Evolutionary conservation across 2,888 invertebrate genomes (phyloP).

Genomic region (Adelognathus sp.): DNA sequence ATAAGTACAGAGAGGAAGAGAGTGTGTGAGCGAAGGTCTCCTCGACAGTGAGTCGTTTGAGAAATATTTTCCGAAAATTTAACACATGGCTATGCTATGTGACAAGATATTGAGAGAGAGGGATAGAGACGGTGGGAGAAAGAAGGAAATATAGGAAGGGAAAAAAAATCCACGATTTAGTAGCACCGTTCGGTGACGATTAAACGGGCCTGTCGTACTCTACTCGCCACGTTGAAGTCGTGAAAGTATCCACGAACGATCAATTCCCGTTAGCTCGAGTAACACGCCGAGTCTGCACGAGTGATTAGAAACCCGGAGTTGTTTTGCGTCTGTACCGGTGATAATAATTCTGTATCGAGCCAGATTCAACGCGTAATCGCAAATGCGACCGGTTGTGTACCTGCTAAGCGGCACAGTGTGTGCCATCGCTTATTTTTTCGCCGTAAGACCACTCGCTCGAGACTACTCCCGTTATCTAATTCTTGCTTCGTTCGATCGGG

Average conservation of each 20-base stretch:
- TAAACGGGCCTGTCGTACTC: background rate
- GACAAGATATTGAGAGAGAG: background rate
- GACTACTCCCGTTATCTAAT: conserved; percentile 48
- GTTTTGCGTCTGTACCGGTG: background rate
- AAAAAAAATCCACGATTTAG: background rate
- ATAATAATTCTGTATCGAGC: background rate
- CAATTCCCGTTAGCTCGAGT: background rate
- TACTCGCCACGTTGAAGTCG: conserved; percentile 20
- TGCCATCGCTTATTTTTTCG: background rate
- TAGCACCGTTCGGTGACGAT: background rate
- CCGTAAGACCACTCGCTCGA: background rate
- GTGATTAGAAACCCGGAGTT: background rate
- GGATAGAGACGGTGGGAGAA: background rate
- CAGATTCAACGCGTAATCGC: background rate
- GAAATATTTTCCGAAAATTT: background rate
- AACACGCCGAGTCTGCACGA: background rate
- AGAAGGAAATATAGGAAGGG: background rate
- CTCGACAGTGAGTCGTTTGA: conserved; percentile 19
- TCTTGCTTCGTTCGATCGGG: conserved; percentile 33
- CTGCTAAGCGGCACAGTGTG: background rate
- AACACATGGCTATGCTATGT: background rate
- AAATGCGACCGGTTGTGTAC: background rate
- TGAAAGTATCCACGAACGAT: background rate
- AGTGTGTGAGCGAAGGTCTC: conserved; percentile 1
- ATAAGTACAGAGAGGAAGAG: background rate